Evolutionary conservation across 1,140 invertebrate genomes (phyloP).

Genomic region (Tetragonula clypearis): DNA sequence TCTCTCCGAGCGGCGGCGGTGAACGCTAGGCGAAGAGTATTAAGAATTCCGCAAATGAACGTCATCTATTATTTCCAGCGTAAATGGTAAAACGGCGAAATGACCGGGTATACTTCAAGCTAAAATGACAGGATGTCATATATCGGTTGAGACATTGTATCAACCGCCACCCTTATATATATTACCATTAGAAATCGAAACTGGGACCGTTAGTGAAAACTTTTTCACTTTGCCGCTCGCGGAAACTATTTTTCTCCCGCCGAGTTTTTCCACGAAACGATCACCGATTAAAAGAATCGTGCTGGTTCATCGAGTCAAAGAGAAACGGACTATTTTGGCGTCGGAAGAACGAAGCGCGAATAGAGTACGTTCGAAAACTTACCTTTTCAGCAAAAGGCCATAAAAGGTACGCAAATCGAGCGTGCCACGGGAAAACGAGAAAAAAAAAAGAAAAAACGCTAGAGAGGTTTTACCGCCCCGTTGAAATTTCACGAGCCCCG

Average conservation of each 20-base stretch:
- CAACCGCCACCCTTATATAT: background rate
- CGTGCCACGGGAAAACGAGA: background rate
- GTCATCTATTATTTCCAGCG: conserved; percentile 20
- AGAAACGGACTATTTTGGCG: no score
- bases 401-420: conserved; percentile 22
- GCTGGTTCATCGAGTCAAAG: background rate
- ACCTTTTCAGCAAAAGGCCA: conserved; percentile 1
- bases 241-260: background rate
- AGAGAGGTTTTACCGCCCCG: background rate
- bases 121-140: conserved; percentile 14
- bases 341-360: no score
- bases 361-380: background rate
- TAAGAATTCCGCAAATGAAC: conserved; percentile 3
- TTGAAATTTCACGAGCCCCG: background rate
- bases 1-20: background rate
- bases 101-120: background rate
- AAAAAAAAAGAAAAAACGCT: background rate
- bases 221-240: background rate
- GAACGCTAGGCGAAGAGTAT: background rate
- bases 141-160: background rate
- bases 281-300: background rate
- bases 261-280: background rate
- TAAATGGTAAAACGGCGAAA: conserved; percentile 6
- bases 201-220: background rate
- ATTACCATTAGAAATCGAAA: background rate